Conservation (phyloP, 2,888 invertebrate genomes). For the Epinotia bilunana region DNA sequence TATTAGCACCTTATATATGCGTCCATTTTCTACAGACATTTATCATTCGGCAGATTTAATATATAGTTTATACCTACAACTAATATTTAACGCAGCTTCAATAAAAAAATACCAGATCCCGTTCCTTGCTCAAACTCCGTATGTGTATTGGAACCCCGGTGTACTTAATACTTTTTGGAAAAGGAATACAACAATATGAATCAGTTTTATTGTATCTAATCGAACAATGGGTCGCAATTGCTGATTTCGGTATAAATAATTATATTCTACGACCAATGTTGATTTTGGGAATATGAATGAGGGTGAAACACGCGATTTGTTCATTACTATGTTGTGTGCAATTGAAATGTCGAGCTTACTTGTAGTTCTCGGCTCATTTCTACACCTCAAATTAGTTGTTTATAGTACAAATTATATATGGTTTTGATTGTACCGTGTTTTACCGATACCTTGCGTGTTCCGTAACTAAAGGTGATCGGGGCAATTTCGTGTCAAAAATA, state of each 20-base stretch:
- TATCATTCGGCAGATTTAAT: background rate
- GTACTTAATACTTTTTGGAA: background rate
- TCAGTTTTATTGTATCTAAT: conserved; percentile 45
- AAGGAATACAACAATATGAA: conserved; percentile 19
- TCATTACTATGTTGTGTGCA: conserved; percentile 46
- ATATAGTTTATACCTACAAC: background rate
- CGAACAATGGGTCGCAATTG: conserved; percentile 49
- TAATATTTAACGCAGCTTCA: conserved; percentile 15
- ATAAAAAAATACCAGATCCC: background rate
- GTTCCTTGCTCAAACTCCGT: background rate
- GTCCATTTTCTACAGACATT: too few relatives aligned
- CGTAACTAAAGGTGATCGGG: background rate
- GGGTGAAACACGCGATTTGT: conserved; percentile 48
- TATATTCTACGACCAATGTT: conserved; percentile 45
- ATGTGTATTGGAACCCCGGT: background rate
- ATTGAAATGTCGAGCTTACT: conserved; percentile 50
- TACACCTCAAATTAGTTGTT: conserved; percentile 46
- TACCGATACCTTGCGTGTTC: background rate
- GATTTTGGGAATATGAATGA: conserved; percentile 43
- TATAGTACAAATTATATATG: conserved; percentile 17
- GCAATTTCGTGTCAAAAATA: background rate
- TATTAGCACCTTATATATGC: too few relatives aligned
- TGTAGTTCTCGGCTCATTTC: conserved; percentile 44
- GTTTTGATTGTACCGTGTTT: conserved; percentile 13
- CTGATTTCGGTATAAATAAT: conserved; percentile 46